Evolutionary conservation across 2,797 vertebrate species (phyloP), one percentile per base, ranked within the genome.

Genomic region (Betta splendens): DNA sequence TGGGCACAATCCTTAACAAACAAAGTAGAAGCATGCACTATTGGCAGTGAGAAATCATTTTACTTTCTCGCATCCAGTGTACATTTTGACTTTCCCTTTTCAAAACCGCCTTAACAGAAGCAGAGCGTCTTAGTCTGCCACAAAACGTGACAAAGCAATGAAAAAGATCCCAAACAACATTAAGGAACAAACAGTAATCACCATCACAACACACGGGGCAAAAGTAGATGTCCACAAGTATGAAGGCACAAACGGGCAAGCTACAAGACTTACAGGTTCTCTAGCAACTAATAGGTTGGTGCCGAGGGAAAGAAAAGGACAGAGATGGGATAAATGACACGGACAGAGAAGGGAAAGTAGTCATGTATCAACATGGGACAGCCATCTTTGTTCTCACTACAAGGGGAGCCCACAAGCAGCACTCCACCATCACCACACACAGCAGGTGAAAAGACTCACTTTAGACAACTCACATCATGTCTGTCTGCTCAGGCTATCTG

Each of bases 401-500:
- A 93, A 79, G 80, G 79, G 85, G 88, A 86, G 92, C 91, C 93
- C 94, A 96, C 96, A 97, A 96, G 95, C 95, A 98, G 92, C 94
- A 98, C 87, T 95, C 94, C 94, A 92, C 96, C 94, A 95, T 92
- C 95, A 98, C 91, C 89, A 95, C 85, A 98, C 95, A 97, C 94
- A 96, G 95, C 95, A 95, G 94, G 95, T 96, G 96, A 93, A 96
- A 96, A 93, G 94, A 98, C 96, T 98, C 95, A 98, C 94, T 97
- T 94, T 94, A 90, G 93, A 97, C 95, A 96, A 98, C 95, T 99
- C 98, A 98, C 98, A 98, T 99, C 95, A 97, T 97, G 98, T 98
- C 93, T 98, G 96, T 98, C 97, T 98, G 97, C 95, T 98, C 96
- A 98, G 96, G 95, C 96, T 98, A 98, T 96, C 96, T 96, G 96